These are phyloP conservation scores for Ophiodon elongatus DNA, from an alignment of 2,113 vertebrate species.

Conservation along the genomic window DNA sequence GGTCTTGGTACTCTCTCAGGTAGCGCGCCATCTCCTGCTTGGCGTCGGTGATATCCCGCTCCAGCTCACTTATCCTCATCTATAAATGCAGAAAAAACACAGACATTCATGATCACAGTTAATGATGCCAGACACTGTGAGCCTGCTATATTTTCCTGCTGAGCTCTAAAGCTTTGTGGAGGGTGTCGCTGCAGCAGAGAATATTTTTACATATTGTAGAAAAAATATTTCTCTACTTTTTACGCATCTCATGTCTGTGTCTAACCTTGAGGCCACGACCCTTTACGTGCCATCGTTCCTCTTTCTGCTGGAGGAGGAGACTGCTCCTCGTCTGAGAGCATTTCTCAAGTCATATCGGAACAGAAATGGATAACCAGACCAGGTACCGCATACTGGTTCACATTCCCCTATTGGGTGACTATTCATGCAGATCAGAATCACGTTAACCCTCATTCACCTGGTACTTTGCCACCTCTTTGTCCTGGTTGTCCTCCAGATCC, in stretches of 20 bases:
- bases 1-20: conserved; percentile 95
- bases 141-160: conserved; percentile 26
- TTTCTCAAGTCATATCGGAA: not conserved
- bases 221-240: not conserved
- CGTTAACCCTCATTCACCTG: conserved; percentile 76
- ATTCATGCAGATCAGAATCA: not conserved
- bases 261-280: not conserved
- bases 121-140: not conserved
- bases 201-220: conserved; percentile 23
- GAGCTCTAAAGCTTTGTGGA: conserved; percentile 3
- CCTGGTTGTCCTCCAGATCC: conserved; percentile 86
- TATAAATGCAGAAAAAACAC: conserved; percentile 41
- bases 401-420: not conserved
- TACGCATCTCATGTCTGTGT: not conserved
- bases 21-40: conserved; percentile 93
- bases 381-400: not conserved
- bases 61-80: conserved; percentile 86
- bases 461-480: conserved; percentile 85
- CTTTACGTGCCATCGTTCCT: not conserved
- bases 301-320: not conserved
- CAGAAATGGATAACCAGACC: not conserved
- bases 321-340: not conserved
- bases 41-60: conserved; percentile 84
- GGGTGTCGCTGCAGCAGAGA: conserved; percentile 40
- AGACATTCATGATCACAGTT: not conserved